phyloP scores from a whole-genome alignment of 2,888 invertebrate genomes.

The Cyrtodaria siliqua region DNA sequence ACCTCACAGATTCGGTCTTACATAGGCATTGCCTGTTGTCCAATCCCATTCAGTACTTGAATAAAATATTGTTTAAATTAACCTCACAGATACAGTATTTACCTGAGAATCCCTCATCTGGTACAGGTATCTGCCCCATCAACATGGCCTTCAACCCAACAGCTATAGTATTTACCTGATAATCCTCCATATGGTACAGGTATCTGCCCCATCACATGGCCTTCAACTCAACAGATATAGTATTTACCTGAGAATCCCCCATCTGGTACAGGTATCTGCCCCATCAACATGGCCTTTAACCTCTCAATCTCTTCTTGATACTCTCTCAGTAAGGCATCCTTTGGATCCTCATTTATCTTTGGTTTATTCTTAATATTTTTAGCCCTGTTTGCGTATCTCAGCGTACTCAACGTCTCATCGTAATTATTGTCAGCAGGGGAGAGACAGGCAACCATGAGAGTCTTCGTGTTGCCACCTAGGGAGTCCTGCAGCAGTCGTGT shows the following conservation, averaged over 20 bases:
- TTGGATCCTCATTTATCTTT: slow-evolving; percentile 98
- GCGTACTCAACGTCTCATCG: slow-evolving; percentile 98
- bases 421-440: slow-evolving; percentile 99
- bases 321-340: slow-evolving; percentile 97
- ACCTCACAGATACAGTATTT: too few species aligned
- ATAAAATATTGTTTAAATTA: too few species aligned
- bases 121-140: too few species aligned
- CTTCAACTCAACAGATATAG: slow-evolving; percentile 90
- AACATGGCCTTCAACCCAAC: too few species aligned
- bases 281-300: too few species aligned
- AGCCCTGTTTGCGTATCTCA: slow-evolving; percentile 98
- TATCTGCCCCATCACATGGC: slow-evolving; percentile 85
- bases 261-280: too few species aligned
- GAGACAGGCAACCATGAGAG: slow-evolving; percentile 93
- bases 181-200: slow-evolving; percentile 74
- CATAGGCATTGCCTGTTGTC: too few species aligned
- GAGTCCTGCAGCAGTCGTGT: slow-evolving; percentile 96
- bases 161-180: background rate
- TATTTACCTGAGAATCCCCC: too few species aligned
- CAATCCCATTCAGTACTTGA: too few species aligned
- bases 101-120: too few species aligned
- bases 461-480: slow-evolving; percentile 94
- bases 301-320: slow-evolving; percentile 99
- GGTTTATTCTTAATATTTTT: slow-evolving; percentile 99
- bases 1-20: too few species aligned